Conservation (phyloP, 1,140 invertebrate genomes). For the Drosophila paulistorum region DNA sequence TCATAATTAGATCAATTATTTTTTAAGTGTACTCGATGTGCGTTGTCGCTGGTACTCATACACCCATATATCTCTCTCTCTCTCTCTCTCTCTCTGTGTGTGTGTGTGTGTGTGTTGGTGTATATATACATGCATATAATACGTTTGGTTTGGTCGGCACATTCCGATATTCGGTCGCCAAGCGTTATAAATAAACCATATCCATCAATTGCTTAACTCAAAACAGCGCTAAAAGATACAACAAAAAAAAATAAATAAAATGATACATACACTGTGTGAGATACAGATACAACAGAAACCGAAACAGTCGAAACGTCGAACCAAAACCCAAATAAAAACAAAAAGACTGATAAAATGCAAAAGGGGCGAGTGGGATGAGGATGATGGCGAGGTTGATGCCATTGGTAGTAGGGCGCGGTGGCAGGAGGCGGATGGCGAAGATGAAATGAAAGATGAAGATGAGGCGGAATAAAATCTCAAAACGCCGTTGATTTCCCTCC, state of each 20-base stretch:
- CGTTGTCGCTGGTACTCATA: slow-evolving; percentile 6
- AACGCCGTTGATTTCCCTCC: slow-evolving; percentile 78
- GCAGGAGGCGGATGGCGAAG: neutral
- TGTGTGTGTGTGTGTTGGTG: slow-evolving; percentile 17
- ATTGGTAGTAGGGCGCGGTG: neutral
- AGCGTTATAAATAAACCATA: slow-evolving; percentile 82
- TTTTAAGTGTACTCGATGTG: slow-evolving; percentile 4
- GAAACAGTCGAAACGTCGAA: slow-evolving; percentile 60
- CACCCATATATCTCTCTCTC: neutral
- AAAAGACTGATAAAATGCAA: slow-evolving; percentile 50
- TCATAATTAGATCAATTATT: slow-evolving; percentile 11
- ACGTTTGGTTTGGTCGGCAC: slow-evolving; percentile 39
- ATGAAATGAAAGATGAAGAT: slow-evolving; percentile 12
- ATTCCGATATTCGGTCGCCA: slow-evolving; percentile 69
- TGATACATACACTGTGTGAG: slow-evolving; percentile 52
- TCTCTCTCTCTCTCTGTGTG: too few species aligned
- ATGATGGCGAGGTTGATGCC: neutral
- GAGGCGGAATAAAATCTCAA: slow-evolving; percentile 61
- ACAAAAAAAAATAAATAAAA: slow-evolving; percentile 54
- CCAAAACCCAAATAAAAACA: slow-evolving; percentile 74
- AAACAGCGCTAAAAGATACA: slow-evolving; percentile 81
- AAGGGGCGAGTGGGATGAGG: slow-evolving; percentile 7
- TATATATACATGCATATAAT: neutral
- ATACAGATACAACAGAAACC: slow-evolving; percentile 58
- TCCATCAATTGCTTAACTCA: slow-evolving; percentile 82